Percentiles rank a stretch among this genome's conserved stretches.
phyloP scores from a whole-genome alignment of 2,113 vertebrate genomes.

The Setophaga coronata region DNA sequence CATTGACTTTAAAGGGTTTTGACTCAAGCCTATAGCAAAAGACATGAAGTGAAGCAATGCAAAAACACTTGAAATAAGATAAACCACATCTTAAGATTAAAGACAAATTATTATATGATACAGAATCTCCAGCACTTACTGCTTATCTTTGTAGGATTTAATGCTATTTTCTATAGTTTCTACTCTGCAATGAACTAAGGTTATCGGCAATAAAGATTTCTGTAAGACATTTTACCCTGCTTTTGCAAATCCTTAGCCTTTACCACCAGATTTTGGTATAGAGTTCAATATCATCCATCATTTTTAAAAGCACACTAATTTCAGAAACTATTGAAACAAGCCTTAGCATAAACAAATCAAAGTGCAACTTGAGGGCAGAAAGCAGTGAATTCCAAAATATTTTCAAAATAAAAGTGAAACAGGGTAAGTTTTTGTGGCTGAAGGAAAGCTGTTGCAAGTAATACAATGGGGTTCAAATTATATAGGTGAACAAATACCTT shows the following conservation, averaged over 20 bases:
- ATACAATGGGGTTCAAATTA: neutral
- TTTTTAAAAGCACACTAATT: neutral
- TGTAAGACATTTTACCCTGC: neutral
- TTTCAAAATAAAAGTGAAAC: neutral
- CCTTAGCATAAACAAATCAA: constrained; percentile 15
- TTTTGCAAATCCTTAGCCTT: constrained; percentile 13
- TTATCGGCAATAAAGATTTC: neutral
- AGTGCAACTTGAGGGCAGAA: neutral
- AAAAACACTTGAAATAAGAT: neutral
- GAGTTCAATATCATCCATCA: neutral
- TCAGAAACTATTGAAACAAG: neutral
- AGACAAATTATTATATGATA: neutral
- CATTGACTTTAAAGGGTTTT: neutral
- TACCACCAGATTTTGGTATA: neutral
- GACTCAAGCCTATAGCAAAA: neutral
- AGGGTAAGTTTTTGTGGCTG: neutral
- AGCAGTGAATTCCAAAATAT: neutral
- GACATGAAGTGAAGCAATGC: neutral
- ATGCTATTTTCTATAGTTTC: neutral
- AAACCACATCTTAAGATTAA: neutral
- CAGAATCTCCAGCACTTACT: neutral
- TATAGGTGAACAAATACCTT: neutral
- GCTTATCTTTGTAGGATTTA: neutral
- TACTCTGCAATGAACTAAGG: neutral
- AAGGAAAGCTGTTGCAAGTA: neutral